These are phyloP conservation scores for Bolinopsis microptera DNA, from an alignment of 37 sponge, comb jelly and placozoan species.

Conservation along the genomic window DNA sequence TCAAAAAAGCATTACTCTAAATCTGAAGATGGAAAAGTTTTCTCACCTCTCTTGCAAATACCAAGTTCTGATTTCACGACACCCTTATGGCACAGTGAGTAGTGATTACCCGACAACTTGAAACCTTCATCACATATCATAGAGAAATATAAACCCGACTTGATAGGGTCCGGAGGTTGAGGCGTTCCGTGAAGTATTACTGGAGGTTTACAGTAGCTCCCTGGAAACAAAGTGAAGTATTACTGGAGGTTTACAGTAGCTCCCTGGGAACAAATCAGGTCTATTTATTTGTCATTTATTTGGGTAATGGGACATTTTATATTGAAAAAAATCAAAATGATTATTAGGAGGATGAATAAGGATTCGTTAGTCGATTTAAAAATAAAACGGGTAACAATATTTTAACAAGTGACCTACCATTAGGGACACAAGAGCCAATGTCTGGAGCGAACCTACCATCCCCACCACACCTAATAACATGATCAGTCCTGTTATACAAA, in stretches of 20 bases:
- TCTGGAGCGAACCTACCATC: not conserved
- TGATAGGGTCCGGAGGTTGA: not conserved
- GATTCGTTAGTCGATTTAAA: no score
- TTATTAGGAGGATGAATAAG: no score
- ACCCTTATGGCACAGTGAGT: not conserved
- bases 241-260: not conserved
- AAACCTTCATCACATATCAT: not conserved
- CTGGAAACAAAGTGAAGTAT: not conserved
- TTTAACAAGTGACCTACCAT: not conserved
- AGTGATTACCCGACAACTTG: not conserved
- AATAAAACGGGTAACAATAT: no score
- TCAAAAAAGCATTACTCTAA: no score
- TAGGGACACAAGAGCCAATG: not conserved
- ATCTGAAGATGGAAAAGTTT: no score
- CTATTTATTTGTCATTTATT: no score
- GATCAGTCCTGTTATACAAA: not conserved
- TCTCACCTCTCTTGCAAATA: conserved; percentile 5
- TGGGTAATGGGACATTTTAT: no score
- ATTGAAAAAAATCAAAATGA: no score
- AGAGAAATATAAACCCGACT: not conserved
- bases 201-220: not conserved
- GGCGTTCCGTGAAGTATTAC: not conserved
- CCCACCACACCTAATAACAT: not conserved
- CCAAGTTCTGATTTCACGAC: not conserved
- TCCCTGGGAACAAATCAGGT: no score